A percentile compares a stretch with the other conserved stretches of the same genome.
These are phyloP conservation scores for Bradypus variegatus DNA, from an alignment of 2,797 vertebrate genomes.

Conservation along the genomic window DNA sequence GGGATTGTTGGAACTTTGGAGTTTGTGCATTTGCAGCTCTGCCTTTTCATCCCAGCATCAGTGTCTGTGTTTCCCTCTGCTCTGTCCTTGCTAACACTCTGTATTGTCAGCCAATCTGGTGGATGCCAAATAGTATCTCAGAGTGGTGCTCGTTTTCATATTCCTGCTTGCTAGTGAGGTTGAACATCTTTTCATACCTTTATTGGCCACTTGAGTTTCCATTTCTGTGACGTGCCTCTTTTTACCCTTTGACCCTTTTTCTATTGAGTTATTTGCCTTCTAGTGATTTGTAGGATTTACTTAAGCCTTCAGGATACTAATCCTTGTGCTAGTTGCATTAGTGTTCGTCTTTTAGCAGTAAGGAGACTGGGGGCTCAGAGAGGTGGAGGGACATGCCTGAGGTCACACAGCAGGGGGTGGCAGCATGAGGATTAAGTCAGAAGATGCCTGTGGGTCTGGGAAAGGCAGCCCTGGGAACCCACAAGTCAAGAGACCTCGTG, in stretches of 20 bases:
- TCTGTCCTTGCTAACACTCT: background rate
- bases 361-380: background rate
- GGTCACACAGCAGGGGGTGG: background rate
- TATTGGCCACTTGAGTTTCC: background rate
- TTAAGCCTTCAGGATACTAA: background rate
- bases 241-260: background rate
- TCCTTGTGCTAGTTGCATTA: background rate
- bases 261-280: background rate
- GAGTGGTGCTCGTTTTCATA: background rate
- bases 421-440: accelerated
- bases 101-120: background rate
- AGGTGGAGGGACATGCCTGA: background rate
- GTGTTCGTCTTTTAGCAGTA: background rate
- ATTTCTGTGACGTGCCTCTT: background rate
- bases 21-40: background rate
- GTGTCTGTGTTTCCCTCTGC: background rate
- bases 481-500: background rate
- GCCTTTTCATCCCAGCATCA: background rate
- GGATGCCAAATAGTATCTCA: background rate
- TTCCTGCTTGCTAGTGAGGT: background rate
- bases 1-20: background rate
- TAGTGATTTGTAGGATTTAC: background rate
- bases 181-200: background rate
- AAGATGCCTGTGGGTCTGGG: background rate
- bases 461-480: background rate